These are phyloP conservation scores for Synanthedon myopaeformis DNA, from an alignment of 2,888 invertebrate species.

Conservation along the genomic window DNA sequence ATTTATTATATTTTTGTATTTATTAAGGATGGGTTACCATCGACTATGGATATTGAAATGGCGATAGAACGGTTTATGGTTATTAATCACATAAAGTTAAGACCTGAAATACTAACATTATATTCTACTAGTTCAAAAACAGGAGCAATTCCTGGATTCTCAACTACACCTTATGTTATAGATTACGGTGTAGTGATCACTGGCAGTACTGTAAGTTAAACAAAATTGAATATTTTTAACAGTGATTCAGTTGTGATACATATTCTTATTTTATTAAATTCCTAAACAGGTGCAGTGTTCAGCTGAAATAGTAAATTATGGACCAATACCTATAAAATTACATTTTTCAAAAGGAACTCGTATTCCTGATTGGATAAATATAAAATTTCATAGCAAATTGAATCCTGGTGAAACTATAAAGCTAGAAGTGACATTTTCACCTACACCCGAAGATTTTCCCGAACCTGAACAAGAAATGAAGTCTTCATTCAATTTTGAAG, in stretches of 20 bases:
- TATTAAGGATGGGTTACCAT: conserved; percentile 58
- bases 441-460: conserved; percentile 47
- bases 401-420: conserved; percentile 57
- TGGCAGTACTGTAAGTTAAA: conserved; percentile 38
- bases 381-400: conserved; percentile 51
- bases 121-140: conserved; percentile 34
- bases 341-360: conserved; percentile 43
- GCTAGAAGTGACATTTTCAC: conserved; percentile 64
- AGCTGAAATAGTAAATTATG: conserved; percentile 66
- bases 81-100: conserved; percentile 47
- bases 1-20: conserved; percentile 3
- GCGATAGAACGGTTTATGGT: conserved; percentile 69
- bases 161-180: conserved; percentile 61
- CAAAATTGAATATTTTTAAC: conserved; percentile 1
- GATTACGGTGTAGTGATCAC: conserved; percentile 70
- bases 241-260: background rate
- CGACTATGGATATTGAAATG: conserved; percentile 71
- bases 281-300: conserved; percentile 48
- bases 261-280: conserved; percentile 7
- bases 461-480: conserved; percentile 53
- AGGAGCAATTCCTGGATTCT: conserved; percentile 58
- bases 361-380: conserved; percentile 37
- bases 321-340: conserved; percentile 57
- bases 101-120: conserved; percentile 38
- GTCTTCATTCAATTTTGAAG: conserved; percentile 58